Evolutionary conservation across 1,140 invertebrate species (phyloP), one percentile per base, ranked within the genome.

Genomic region (Venturia canescens): DNA sequence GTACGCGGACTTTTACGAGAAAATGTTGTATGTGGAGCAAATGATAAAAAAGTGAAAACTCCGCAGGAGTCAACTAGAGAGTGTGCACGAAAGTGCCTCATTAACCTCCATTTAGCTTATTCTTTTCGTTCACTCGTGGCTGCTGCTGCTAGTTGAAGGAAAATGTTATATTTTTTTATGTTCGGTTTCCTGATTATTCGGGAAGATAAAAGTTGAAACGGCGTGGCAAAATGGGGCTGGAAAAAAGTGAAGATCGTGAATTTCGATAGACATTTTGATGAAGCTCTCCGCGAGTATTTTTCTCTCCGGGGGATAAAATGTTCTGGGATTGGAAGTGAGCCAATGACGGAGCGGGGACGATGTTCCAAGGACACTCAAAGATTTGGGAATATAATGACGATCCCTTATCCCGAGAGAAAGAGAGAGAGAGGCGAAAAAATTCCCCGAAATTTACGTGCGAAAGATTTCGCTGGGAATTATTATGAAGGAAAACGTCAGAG

Each of bases 201-300:
- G 53, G n/a, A n/a, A 57, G 21, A 57, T 23, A 57, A 57, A n/a
- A 57, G 21, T n/a, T 23, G 18, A 9, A 57, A 57, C 18, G 21
- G 21, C n/a, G 21, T 0, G 7, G 38, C 1, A 44, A 44, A 44
- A 44, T 44, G 53, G 53, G 21, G 53, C n/a, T 2, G 6, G 13
- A 23, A 57, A 23, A 57, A 57, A 57, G 53, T 23, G n/a, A 44
- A 44, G 38, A 44, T 57, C 53, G 53, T 57, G 53, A 57, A 57
- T 23, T 57, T 57, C 53, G 21, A 57, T 57, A 57, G 1, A 57
- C 5, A 57, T 57, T 57, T 23, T 57, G 53, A 57, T 57, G 21
- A 57, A 57, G 18, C 53, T 57, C 1, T 11, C 53, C 16, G 53
- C 2, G 21, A n/a, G 18, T 57, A 16, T n/a, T 23, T 9, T 57